Percentiles rank a stretch among this genome's conserved stretches.
phyloP scores from a whole-genome alignment of 2,113 vertebrate species.

The Pluvianellus socialis region DNA sequence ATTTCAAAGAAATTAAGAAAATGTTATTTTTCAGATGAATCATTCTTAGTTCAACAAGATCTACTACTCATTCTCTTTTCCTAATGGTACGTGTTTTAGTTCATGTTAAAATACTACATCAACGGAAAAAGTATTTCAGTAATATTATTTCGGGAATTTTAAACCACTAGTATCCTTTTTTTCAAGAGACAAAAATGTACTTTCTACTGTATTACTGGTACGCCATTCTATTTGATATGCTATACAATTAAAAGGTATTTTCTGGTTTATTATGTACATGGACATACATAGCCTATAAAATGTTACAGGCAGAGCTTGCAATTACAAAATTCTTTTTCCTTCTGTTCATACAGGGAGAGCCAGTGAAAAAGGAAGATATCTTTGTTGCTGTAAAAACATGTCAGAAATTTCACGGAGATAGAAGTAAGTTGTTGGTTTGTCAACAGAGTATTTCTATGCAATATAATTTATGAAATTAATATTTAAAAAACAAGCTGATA shows the following conservation, averaged over 20 bases:
- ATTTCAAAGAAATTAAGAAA: background rate
- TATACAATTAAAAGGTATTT: background rate
- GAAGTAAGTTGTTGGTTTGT: constrained; percentile 84
- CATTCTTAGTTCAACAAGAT: background rate
- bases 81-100: background rate
- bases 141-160: background rate
- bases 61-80: background rate
- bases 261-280: background rate
- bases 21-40: background rate
- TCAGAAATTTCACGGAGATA: constrained; percentile 89
- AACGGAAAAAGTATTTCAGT: background rate
- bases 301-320: background rate
- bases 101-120: background rate
- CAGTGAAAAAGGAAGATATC: constrained; percentile 85
- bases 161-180: background rate
- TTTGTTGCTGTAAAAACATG: constrained; percentile 98
- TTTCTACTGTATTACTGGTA: background rate
- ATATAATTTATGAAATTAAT: background rate
- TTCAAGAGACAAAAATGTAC: background rate
- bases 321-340: background rate
- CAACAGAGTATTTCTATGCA: background rate
- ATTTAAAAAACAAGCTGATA: background rate
- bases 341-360: constrained; percentile 79
- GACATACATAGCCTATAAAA: background rate
- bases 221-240: background rate